Base-by-base conservation (phyloP, 1,140 invertebrate genomes). In the Brachionus angularis region DNA sequence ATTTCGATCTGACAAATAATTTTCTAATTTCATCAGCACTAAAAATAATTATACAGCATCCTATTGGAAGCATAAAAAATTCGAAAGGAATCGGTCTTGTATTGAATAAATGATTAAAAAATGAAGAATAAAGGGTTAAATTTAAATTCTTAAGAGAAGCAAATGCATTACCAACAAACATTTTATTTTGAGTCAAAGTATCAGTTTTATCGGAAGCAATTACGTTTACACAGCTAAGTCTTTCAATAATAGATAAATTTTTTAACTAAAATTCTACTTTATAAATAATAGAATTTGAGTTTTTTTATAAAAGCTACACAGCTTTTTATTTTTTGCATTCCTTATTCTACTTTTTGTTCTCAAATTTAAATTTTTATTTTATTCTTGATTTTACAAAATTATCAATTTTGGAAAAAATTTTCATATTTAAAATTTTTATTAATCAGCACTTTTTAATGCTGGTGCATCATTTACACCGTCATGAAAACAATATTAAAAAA, bases 51-150 rank as follows among this genome's bases (percentile, higher is more conserved):
- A 58, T 12, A 7, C 33, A 58, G 18, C 33, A 58, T 39, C 53
- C 53, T 12, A 58, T 58, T 5, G 53, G 53, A 23, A 58, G 53
- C 53, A 58, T 58, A 58, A 58, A 58, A 58, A 58, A 58, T 33
- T 58, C 53, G 12, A 58, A 42, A 39, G 53, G 53, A 14, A 62
- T n/a, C 0, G 58, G 58, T 46, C 36, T 27, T 27, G 58, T 62
- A 62, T 44, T 44, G 29, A 62, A 62, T 44, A 62, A 44, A n/a
- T 62, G 21, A 46, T 62, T 62, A 29, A 62, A 62, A 44, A 44
- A 62, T 27, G 23, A 18, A 1, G 10, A 29, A 27, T 62, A 46
- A 12, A 46, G 29, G 46, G 39, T 7, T n/a, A 62, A 3, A 16
- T 44, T 44, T 44, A 44, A 27, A 62, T n/a, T 44, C 36, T 34